These are phyloP conservation scores for Pangasius sanitwongsei DNA, from an alignment of 2,797 vertebrate species.

Conservation along the genomic window DNA sequence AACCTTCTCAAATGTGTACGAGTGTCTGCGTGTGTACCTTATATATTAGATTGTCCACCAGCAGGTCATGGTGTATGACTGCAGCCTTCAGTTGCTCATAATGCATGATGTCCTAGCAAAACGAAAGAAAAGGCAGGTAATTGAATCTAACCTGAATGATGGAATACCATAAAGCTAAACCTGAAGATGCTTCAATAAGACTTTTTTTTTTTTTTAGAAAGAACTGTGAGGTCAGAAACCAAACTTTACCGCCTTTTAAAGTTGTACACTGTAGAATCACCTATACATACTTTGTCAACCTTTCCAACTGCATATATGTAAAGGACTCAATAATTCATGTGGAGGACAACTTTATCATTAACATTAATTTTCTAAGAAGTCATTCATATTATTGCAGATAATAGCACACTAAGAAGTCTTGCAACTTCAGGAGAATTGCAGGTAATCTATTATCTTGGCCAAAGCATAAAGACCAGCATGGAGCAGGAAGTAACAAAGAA, in stretches of 20 bases:
- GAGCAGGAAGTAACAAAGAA: constrained; percentile 4
- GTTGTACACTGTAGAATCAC: not conserved
- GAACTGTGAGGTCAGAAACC: not conserved
- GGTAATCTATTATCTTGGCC: not conserved
- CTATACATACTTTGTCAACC: not conserved
- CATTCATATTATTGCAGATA: not conserved
- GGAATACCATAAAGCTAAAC: constrained; percentile 23
- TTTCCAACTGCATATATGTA: not conserved
- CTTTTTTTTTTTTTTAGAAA: not conserved
- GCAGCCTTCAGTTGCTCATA: constrained; percentile 97
- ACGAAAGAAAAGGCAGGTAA: constrained; percentile 37
- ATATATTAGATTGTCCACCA: constrained; percentile 97
- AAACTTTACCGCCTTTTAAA: not conserved
- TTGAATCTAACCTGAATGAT: constrained; percentile 18
- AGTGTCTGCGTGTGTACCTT: constrained; percentile 82
- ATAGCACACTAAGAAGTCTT: not conserved
- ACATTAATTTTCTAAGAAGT: not conserved
- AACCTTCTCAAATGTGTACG: constrained; percentile 29
- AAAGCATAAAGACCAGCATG: not conserved
- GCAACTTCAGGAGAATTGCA: not conserved
- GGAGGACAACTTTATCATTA: not conserved
- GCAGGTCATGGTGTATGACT: constrained; percentile 92
- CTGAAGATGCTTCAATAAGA: not conserved
- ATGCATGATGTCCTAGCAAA: constrained; percentile 87
- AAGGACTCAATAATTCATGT: not conserved